Base-by-base conservation (phyloP, 2,113 vertebrate genomes). In the Percopsis transmontana region DNA sequence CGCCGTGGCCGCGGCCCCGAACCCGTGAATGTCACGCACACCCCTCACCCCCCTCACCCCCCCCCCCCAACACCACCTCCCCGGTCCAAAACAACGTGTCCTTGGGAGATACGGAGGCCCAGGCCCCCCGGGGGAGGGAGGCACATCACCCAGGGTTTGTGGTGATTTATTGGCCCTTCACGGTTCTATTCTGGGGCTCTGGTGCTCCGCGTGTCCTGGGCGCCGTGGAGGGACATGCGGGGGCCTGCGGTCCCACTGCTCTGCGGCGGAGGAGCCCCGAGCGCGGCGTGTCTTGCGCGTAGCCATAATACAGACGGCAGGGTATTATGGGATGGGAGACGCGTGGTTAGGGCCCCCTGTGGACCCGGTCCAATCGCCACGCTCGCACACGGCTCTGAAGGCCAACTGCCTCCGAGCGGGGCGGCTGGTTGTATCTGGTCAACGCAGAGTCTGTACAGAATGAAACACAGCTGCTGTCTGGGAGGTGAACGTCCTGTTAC, bases 21-120 rank as follows among this genome's bases (percentile, higher is more conserved):
- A 85, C 77, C 75, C 86, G 82, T 91, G 87, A 91, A 91, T 91
- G 85, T 92, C 88, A 90, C 88, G 82, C 83, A 88, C 88, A 79
- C 61, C 68, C 76, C 70, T 68, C 71, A 1, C 78, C 62, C 62
- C 65, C 71, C 79, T 61, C 66, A 45, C 23, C 60, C 70, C 67
- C 65, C 55, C 21, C 40, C 59, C 0, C 55, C 62, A 72, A 57
- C 69, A 77, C 51, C 18, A 50, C 50, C 58, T 9, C 19, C 0
- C 53, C 33, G 11, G 12, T 15, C 60, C 41, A 44, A 9, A 8
- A 66, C 21, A 18, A 4, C 51, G 41, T 42, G 45, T 62, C 56
- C 65, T 39, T 42, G 62, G 45, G 39, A 77, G 60, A 82, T 61
- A 52, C 33, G 51, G 63, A 58, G 64, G 76, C 41, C 71, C 67